Base-by-base conservation (phyloP, 2,888 invertebrate genomes). In the Mellilla xanthometata region DNA sequence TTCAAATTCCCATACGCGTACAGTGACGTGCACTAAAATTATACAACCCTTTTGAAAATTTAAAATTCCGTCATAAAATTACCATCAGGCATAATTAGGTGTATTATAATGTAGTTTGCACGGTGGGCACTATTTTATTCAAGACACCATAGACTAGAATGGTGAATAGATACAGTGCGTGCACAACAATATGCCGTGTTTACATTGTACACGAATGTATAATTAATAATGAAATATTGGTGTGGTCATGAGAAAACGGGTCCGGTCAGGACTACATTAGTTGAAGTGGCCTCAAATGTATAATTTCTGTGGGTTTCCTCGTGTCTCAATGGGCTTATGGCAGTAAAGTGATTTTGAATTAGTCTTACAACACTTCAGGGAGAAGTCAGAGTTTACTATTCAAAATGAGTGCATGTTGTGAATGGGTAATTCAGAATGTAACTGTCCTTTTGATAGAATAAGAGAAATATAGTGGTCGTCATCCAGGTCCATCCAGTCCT, bases 161-260 rank as follows among this genome's bases (percentile, higher is more conserved):
- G 58, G 58, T 40, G 64, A 50, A 46, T 41, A 35, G 29, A 51
- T 40, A 52, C 47, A 51, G 49, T 39, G 45, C 32, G 50, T 39
- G 36, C 23, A 42, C 40, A 58, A 71, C 85, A 86, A 86, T 76
- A 66, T 60, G 54, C 62, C 63, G 65, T 89, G 88, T 89, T 88
- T 88, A 89, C 87, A 83, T 87, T 85, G 78, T 68, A 62, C 58
- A 68, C 68, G 88, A 87, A 88, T 88, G 87, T 77, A 88, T 88
- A 88, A 88, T 83, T 86, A 84, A 86, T 83, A 72, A 63, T 77
- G 72, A 83, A 80, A 77, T 81, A 82, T 79, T 69, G 65, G 68
- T 66, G 71, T 60, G 76, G 74, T 75, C 86, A 86, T 87, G 87
- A 86, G 87, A 87, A 87, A 83, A 72, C 64, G 58, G 50, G 61